These are phyloP conservation scores for Choreutis nemorana DNA, from an alignment of 2,888 invertebrate species.

Conservation along the genomic window DNA sequence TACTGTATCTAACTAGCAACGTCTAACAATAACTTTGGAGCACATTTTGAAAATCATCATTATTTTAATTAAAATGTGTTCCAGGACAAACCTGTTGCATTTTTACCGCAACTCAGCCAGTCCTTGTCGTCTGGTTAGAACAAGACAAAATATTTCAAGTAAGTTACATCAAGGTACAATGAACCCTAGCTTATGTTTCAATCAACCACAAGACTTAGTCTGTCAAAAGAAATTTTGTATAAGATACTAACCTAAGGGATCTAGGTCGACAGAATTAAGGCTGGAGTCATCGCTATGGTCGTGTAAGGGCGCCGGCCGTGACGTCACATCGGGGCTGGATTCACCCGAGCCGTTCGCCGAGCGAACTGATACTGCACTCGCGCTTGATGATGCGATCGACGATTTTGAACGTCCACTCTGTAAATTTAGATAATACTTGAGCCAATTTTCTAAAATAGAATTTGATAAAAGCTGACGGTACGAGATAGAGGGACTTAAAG, in stretches of 20 bases:
- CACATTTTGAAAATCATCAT: no score
- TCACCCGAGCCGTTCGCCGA: constrained; percentile 55
- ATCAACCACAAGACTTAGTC: no score
- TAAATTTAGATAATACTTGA: constrained; percentile 11
- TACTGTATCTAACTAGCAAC: no score
- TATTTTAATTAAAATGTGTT: no score
- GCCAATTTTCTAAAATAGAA: no score
- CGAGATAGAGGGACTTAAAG: no score
- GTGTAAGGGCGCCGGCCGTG: constrained; percentile 48
- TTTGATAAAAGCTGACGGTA: no score
- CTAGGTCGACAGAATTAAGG: constrained; percentile 89
- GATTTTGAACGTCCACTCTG: constrained; percentile 72
- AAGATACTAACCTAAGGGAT: constrained; percentile 66
- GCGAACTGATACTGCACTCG: constrained; percentile 56
- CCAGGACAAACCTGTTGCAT: constrained; percentile 59
- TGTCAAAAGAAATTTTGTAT: neutral
- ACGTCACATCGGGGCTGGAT: constrained; percentile 61
- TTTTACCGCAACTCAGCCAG: constrained; percentile 63
- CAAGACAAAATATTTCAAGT: constrained; percentile 12
- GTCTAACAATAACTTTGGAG: no score
- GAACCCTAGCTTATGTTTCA: neutral
- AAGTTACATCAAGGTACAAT: neutral
- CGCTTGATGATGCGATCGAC: constrained; percentile 55
- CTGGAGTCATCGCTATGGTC: constrained; percentile 86
- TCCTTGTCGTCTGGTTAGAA: constrained; percentile 59